Conservation (phyloP, 2,113 vertebrate species). For the Pholis gunnellus region DNA sequence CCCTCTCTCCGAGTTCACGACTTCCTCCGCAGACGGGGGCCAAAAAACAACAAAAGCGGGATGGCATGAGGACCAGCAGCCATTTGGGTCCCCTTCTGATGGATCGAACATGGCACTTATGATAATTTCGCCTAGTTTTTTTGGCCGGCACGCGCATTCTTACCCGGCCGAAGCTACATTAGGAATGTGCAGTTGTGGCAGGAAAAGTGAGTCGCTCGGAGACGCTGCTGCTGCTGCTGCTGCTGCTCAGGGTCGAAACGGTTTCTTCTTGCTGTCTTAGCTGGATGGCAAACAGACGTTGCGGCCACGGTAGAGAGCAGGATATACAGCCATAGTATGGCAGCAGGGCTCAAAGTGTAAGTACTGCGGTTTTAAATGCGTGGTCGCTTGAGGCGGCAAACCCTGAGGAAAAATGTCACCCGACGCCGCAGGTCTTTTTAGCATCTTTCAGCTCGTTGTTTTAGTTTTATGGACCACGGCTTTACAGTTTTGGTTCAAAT, state of each 20-base stretch:
- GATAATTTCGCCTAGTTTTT: constrained; percentile 86
- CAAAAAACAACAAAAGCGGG: constrained; percentile 37
- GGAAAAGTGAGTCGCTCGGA: constrained; percentile 36
- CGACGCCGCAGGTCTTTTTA: neutral
- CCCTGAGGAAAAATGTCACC: neutral
- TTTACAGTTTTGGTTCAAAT: neutral
- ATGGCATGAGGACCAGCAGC: constrained; percentile 86
- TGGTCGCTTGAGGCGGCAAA: neutral
- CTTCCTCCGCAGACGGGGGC: constrained; percentile 87
- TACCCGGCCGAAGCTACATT: constrained; percentile 66
- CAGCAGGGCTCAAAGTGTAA: neutral
- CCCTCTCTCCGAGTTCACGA: constrained; percentile 85
- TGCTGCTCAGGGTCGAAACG: constrained; percentile 23
- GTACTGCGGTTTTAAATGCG: neutral
- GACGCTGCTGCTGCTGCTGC: constrained; percentile 41
- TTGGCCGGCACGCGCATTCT: constrained; percentile 76
- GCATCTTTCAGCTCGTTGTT: neutral
- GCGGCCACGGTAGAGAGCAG: constrained; percentile 5
- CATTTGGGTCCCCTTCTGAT: constrained; percentile 84
- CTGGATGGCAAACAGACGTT: constrained; percentile 44
- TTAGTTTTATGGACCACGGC: neutral
- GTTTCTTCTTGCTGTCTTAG: constrained; percentile 18
- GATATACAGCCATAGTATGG: neutral
- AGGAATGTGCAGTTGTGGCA: constrained; percentile 81
- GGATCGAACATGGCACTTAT: constrained; percentile 93